phyloP scores from a whole-genome alignment of 30 jellyfish, hydroid and myxozoan genomes.

The Aurelia coerulea region DNA sequence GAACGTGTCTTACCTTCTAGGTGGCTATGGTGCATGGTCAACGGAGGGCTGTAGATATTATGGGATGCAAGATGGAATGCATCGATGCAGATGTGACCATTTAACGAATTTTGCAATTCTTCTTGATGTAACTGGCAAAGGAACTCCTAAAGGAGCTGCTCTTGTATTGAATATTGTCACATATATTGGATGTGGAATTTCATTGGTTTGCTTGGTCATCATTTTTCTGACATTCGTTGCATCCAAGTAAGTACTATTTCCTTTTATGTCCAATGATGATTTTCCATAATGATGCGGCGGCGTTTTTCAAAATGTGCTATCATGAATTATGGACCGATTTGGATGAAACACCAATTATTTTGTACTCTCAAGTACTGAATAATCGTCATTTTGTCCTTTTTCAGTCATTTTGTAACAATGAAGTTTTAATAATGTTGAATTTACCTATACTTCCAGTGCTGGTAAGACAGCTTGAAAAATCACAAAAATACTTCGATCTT shows the following conservation, averaged over 20 bases:
- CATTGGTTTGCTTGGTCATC: constrained; percentile 38
- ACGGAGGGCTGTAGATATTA: constrained; percentile 61
- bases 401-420: no score
- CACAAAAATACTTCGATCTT: no score
- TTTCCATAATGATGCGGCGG: no score
- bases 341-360: no score
- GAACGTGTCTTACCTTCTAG: constrained; percentile 1
- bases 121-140: constrained; percentile 15
- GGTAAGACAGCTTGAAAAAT: no score
- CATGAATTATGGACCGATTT: no score
- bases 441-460: no score
- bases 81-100: constrained; percentile 71
- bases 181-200: constrained; percentile 76
- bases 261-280: no score
- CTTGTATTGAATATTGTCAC: constrained; percentile 62
- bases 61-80: constrained; percentile 18
- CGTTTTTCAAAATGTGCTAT: no score
- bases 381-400: no score
- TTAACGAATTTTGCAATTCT: constrained; percentile 72
- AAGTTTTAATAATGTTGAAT: no score
- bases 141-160: constrained; percentile 53
- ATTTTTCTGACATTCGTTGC: constrained; percentile 62
- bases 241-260: constrained; percentile 36
- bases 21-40: constrained; percentile 75
- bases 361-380: no score